Base-by-base conservation (phyloP, 2,113 vertebrate species). In the Hiodon tergisus region DNA sequence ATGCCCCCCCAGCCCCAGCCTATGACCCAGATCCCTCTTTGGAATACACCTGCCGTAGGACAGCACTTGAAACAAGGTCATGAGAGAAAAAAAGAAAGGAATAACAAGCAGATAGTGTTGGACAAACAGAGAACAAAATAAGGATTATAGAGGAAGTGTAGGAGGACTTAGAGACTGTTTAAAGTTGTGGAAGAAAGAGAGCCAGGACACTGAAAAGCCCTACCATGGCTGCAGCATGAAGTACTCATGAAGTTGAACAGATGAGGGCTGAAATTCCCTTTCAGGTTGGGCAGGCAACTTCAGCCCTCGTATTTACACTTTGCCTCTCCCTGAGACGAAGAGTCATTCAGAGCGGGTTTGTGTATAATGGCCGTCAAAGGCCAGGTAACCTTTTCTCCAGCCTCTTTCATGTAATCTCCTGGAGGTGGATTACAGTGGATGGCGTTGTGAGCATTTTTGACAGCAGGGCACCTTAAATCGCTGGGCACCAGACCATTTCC, bases 321-420 rank as follows among this genome's bases (percentile, higher is more conserved):
- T 67, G 6, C 3, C 58, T n/a, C 46, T 78, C 55, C 2, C 83
- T 73, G n/a, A 14, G 58, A 70, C 82, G 84, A 85, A 81, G 85
- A 77, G 70, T 85, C 78, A 78, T 74, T 75, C 71, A 67, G 76
- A 83, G 81, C 79, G 81, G 78, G 84, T 85, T 79, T 83, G 79
- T 87, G 85, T 83, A 75, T 62, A 75, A 77, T 68, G 67, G 81
- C 73, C 75, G 74, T 68, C 77, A 79, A 75, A 71, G 55, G 79
- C 74, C 79, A 81, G 76, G 82, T 78, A 81, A 79, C 78, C 78
- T 57, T 31, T 31, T 77, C 55, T 67, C 72, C 76, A 74, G 80
- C 79, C 67, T 80, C 81, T 74, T 78, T 82, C 72, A 81, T 78
- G 81, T 79, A 82, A 78, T 80, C 76, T 73, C 31, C 58, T 63